These are phyloP conservation scores for Elysia chlorotica DNA, from an alignment of 1,140 invertebrate genomes.

Conservation along the genomic window DNA sequence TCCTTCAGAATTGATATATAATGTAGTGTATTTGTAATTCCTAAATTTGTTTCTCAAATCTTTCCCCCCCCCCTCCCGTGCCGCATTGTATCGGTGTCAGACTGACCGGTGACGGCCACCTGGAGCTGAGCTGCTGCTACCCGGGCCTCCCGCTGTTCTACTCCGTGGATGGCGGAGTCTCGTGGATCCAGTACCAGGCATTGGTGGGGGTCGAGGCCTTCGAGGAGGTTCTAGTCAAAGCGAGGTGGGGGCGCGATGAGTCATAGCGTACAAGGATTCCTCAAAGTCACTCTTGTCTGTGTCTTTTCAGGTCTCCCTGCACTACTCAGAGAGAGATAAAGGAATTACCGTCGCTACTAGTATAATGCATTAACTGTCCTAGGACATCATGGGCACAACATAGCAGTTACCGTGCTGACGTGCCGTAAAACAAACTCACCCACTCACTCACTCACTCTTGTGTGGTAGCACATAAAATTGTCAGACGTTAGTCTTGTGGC, in stretches of 20 bases:
- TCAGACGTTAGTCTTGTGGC: too few species aligned
- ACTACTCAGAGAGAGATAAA: neutral
- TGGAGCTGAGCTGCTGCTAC: slow-evolving; percentile 39
- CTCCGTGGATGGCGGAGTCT: slow-evolving; percentile 35
- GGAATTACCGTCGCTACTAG: too few species aligned
- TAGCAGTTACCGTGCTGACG: neutral
- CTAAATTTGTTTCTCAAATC: too few species aligned
- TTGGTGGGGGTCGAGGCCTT: slow-evolving; percentile 26
- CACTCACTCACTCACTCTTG: too few species aligned
- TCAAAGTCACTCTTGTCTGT: neutral
- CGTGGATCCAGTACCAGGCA: slow-evolving; percentile 33
- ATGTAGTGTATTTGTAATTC: neutral
- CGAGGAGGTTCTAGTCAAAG: slow-evolving; percentile 14
- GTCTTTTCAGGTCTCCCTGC: neutral
- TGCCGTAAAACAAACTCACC: neutral
- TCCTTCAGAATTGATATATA: neutral
- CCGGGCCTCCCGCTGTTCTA: slow-evolving; percentile 43
- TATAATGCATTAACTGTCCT: too few species aligned
- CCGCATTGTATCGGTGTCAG: slow-evolving; percentile 26
- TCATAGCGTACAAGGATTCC: neutral
- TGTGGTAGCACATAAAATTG: too few species aligned
- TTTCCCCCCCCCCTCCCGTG: too few species aligned
- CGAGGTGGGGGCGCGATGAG: neutral
- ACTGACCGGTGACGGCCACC: slow-evolving; percentile 24
- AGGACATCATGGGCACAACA: too few species aligned